Percentiles rank a stretch among this genome's conserved stretches.
phyloP scores from a whole-genome alignment of 2,113 vertebrate species.

The Brienomyrus longianalis region DNA sequence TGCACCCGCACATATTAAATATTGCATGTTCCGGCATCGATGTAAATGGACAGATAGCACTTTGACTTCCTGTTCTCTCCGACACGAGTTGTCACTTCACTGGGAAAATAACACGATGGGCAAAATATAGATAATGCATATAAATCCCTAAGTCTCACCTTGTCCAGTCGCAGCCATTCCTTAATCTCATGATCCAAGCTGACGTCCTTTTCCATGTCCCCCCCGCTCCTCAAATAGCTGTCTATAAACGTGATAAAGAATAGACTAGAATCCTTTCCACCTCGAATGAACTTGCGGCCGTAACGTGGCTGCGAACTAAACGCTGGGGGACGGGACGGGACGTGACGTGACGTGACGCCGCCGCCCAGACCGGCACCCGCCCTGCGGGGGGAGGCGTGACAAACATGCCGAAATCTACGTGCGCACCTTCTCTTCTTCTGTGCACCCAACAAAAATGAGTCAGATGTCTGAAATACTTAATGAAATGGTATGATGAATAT shows the following conservation, averaged over 20 bases:
- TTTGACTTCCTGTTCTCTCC: neutral
- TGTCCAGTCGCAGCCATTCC: slow-evolving; percentile 74
- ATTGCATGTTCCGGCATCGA: neutral
- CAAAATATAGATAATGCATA: neutral
- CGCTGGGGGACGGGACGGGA: neutral
- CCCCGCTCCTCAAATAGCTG: neutral
- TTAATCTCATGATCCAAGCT: slow-evolving; percentile 54
- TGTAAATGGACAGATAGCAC: neutral
- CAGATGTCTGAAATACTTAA: neutral
- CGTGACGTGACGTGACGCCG: neutral
- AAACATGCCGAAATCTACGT: neutral
- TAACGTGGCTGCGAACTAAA: neutral
- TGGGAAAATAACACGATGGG: neutral
- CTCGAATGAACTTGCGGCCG: neutral
- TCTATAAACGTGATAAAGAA: neutral
- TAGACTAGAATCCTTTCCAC: neutral
- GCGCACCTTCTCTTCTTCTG: neutral
- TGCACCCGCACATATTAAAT: neutral
- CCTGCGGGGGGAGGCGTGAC: neutral
- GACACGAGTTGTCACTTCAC: neutral
- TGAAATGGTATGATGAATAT: neutral
- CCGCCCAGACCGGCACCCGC: neutral
- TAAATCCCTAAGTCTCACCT: slow-evolving; percentile 55
- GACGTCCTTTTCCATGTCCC: slow-evolving; percentile 44
- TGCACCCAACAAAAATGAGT: neutral